phyloP scores from a whole-genome alignment of 2,113 vertebrate species.

The Callithrix jacchus region DNA sequence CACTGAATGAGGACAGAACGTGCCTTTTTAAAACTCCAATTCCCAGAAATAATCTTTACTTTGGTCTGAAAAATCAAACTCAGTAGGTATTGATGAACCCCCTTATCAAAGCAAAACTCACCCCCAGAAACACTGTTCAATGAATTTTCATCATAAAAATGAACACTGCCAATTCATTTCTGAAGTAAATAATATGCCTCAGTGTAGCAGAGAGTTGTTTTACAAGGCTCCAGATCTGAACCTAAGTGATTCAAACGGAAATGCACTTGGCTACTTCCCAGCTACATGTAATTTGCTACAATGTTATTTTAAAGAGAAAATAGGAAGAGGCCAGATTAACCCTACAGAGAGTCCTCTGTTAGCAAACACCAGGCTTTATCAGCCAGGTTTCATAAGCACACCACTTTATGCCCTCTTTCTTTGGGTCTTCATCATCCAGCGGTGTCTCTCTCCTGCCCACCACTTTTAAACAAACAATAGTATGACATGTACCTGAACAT shows the following conservation, averaged over 20 bases:
- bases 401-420: background rate
- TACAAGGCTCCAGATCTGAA: background rate
- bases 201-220: background rate
- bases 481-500: background rate
- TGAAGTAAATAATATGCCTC: background rate
- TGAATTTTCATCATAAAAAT: conserved; percentile 9
- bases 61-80: background rate
- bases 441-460: background rate
- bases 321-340: background rate
- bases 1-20: background rate
- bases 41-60: background rate
- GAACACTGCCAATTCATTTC: background rate
- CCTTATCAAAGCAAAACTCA: background rate
- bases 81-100: background rate
- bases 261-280: background rate
- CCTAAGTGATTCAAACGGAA: background rate
- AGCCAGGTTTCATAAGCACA: background rate
- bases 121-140: background rate
- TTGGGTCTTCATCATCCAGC: background rate
- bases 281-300: background rate
- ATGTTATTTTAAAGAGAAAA: conserved; percentile 36
- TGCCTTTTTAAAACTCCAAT: background rate
- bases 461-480: conserved; percentile 2
- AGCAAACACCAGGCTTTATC: background rate
- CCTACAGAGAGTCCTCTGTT: background rate